These are phyloP conservation scores for Procavia capensis DNA, from an alignment of 2,113 vertebrate species.

Conservation along the genomic window DNA sequence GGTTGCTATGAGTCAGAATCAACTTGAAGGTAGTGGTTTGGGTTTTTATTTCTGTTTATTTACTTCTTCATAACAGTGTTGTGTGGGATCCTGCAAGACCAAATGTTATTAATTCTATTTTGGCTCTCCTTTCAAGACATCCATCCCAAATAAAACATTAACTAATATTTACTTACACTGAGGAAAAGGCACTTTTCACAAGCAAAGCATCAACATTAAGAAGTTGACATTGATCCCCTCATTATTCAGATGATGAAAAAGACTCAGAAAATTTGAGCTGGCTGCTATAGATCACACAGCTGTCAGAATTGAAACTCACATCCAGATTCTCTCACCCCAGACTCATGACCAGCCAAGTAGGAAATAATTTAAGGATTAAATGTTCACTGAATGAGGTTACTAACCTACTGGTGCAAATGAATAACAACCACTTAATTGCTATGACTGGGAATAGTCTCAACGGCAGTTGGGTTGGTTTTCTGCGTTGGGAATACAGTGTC, in stretches of 20 bases:
- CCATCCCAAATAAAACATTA: constrained; percentile 68
- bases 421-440: not conserved
- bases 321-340: not conserved
- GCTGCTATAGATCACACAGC: not conserved
- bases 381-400: not conserved
- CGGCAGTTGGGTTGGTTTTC: too few species aligned
- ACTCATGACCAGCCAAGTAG: not conserved
- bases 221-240: not conserved
- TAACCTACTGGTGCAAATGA: not conserved
- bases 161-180: not conserved
- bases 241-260: not conserved
- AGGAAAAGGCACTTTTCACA: not conserved
- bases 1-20: too few species aligned
- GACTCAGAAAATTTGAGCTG: not conserved
- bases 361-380: not conserved
- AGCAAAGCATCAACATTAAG: not conserved
- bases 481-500: too few species aligned
- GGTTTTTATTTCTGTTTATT: too few species aligned
- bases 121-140: too few species aligned
- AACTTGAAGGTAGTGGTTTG: too few species aligned
- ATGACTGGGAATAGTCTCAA: too few species aligned
- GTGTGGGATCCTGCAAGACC: too few species aligned
- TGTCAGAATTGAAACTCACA: not conserved
- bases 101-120: too few species aligned
- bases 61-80: too few species aligned